phyloP scores from a whole-genome alignment of 1,140 invertebrate genomes.

The Drosophila asahinai region DNA sequence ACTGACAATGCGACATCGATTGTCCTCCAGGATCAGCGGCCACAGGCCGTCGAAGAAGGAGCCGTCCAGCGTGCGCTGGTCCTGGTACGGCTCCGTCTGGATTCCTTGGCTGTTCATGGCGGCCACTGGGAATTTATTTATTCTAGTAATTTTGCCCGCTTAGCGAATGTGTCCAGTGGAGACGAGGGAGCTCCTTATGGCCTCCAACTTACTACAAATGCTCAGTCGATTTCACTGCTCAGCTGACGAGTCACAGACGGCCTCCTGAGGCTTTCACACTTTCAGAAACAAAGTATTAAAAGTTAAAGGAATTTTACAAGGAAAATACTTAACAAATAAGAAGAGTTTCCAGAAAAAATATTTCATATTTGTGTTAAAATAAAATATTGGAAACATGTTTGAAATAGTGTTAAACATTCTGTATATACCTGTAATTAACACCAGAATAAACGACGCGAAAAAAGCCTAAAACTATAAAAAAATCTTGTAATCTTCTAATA shows the following conservation, averaged over 20 bases:
- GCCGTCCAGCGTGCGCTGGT: constrained; percentile 20
- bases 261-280: not conserved
- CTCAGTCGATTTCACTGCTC: constrained; percentile 8
- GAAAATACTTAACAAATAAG: no score
- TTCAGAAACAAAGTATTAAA: not conserved
- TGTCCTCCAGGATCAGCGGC: constrained; percentile 70
- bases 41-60: constrained; percentile 72
- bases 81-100: not conserved
- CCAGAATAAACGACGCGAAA: no score
- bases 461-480: no score
- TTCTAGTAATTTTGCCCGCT: constrained; percentile 49
- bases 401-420: no score
- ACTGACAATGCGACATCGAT: constrained; percentile 57
- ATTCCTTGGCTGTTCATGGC: constrained; percentile 28
- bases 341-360: no score
- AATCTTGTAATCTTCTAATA: no score
- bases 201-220: constrained; percentile 6
- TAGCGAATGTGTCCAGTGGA: constrained; percentile 12
- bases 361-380: no score
- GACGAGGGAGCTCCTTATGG: constrained; percentile 18
- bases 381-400: no score
- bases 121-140: constrained; percentile 66
- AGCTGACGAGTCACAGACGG: not conserved
- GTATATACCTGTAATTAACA: no score
- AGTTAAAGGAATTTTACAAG: no score